Percentiles rank a stretch among this genome's conserved stretches.
Conservation (phyloP, 2,888 invertebrate species). For the Nycteola revayana region DNA sequence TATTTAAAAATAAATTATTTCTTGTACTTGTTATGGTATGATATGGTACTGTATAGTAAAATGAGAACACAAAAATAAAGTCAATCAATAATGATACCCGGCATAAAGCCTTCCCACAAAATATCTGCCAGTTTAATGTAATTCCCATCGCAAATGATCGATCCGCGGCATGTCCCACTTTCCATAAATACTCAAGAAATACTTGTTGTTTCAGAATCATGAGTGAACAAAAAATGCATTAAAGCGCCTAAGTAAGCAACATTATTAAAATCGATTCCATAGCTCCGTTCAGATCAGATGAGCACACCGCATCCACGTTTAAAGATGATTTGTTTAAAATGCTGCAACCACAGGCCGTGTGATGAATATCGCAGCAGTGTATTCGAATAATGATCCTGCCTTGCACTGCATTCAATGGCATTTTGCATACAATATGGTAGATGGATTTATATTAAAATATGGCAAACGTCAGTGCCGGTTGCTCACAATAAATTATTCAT, state of each 20-base stretch:
- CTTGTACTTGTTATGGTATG: too few species aligned
- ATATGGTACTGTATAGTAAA: too few species aligned
- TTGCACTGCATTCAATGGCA: slow-evolving; percentile 80
- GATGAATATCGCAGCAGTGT: slow-evolving; percentile 78
- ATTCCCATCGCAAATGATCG: slow-evolving; percentile 19
- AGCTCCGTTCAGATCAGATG: slow-evolving; percentile 38
- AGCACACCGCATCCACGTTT: slow-evolving; percentile 46
- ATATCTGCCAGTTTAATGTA: neutral
- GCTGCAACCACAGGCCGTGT: slow-evolving; percentile 63
- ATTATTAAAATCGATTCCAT: slow-evolving; percentile 32
- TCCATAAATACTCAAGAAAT: slow-evolving; percentile 37
- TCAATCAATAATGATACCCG: too few species aligned
- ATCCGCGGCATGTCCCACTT: slow-evolving; percentile 28
- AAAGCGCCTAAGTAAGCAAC: slow-evolving; percentile 34
- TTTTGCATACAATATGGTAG: slow-evolving; percentile 82
- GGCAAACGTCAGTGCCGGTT: slow-evolving; percentile 76
- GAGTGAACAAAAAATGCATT: slow-evolving; percentile 38
- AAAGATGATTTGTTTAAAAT: slow-evolving; percentile 82
- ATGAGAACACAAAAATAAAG: too few species aligned
- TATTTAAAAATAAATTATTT: too few species aligned
- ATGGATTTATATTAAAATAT: slow-evolving; percentile 82
- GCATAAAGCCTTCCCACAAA: neutral
- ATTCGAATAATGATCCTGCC: slow-evolving; percentile 79
- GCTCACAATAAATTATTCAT: slow-evolving; percentile 80
- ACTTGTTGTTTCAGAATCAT: slow-evolving; percentile 32